Base-by-base conservation (phyloP, 2,888 invertebrate species). In the Thymelicus sylvestris region DNA sequence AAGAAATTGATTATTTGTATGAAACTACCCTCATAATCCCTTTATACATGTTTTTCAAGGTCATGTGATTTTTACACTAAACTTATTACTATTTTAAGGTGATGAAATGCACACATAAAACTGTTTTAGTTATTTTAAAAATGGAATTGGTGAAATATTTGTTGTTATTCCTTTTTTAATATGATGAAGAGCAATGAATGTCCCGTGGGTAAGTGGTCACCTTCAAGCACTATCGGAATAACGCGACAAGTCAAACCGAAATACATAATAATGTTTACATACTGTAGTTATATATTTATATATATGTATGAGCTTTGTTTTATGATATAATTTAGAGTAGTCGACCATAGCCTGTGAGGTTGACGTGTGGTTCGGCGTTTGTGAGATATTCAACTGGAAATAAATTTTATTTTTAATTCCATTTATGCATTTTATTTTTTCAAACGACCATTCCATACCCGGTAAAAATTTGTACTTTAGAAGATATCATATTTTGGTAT, bases 321-420 rank as follows among this genome's bases (percentile, higher is more conserved):
- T 89, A 87, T 79, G 78, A 80, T 85, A 83, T 84, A 77, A 77
- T 78, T 83, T 90, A 89, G 86, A 79, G 85, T 89, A 87, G 88
- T 82, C 82, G 81, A 75, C 80, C 83, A 79, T 79, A 80, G 85
- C 83, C 84, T 79, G 84, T 77, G 81, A 80, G 81, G 82, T 81
- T 78, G 84, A 80, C 83, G 85, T 78, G 83, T 81, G 84, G 84
- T 83, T 80, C 85, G 86, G 83, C 86, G 85, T 87, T 89, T 90
- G 91, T 91, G 92, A 92, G 86, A 88, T 89, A 88, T 90, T 89
- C 91, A 91, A 90, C 85, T 91, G 91, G 89, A 91, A 92, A 92
- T 92, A 93, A 90, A 93, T 89, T 91, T 92, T 92, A 93, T 92
- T 93, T 93, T 93, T 91, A 93, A 93, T 92, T 93, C 91, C 91